phyloP scores from a whole-genome alignment of 2,113 vertebrate genomes.

The Cairina moschata region DNA sequence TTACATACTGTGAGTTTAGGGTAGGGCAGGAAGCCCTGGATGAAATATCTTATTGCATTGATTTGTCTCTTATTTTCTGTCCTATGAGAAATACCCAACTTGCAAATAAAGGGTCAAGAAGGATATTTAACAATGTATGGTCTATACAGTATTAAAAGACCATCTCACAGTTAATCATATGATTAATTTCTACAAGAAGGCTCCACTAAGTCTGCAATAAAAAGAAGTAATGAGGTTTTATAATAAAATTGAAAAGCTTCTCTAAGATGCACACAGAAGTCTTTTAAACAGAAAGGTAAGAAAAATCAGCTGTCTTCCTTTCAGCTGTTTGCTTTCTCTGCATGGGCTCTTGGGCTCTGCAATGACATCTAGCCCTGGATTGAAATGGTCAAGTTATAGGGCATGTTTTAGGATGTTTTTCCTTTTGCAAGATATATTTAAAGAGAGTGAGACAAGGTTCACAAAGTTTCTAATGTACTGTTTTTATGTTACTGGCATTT shows the following conservation, averaged over 20 bases:
- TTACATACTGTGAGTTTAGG: conserved; percentile 58
- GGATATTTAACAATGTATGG: conserved; percentile 66
- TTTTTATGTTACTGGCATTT: background rate
- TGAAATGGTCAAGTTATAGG: background rate
- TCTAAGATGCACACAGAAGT: conserved; percentile 54
- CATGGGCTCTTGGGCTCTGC: background rate
- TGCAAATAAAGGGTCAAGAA: conserved; percentile 72
- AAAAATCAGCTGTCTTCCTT: conserved; percentile 15
- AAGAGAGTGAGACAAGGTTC: background rate
- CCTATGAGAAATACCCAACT: conserved; percentile 68
- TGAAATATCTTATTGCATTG: conserved; percentile 71
- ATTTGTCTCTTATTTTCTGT: conserved; percentile 63
- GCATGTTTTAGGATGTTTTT: background rate
- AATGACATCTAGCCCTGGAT: background rate
- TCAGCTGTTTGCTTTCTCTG: background rate
- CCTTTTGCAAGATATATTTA: background rate
- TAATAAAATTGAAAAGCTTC: conserved; percentile 65
- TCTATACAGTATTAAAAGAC: conserved; percentile 75
- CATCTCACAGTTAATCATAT: conserved; percentile 70
- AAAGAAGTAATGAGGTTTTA: conserved; percentile 75
- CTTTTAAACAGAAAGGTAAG: conserved; percentile 54
- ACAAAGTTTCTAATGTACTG: background rate
- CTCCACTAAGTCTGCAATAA: conserved; percentile 78
- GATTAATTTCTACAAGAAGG: conserved; percentile 75
- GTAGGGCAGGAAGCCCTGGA: conserved; percentile 49